These are phyloP conservation scores for Apamea crenata DNA, from an alignment of 2,888 invertebrate genomes.

Conservation along the genomic window DNA sequence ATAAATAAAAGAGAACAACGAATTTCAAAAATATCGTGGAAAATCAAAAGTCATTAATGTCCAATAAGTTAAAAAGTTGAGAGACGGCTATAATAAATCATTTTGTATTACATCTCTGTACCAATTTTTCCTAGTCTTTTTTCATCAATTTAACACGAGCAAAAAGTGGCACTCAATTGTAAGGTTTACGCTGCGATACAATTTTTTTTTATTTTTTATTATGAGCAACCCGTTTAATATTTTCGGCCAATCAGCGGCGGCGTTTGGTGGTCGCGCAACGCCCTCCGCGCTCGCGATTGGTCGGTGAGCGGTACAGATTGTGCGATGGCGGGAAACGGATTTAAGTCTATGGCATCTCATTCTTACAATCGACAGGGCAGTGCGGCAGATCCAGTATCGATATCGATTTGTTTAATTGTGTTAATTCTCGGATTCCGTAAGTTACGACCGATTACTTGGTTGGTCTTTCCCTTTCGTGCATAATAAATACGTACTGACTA, in stretches of 20 bases:
- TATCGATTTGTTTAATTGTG: slow-evolving; percentile 62
- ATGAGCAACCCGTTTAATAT: slow-evolving; percentile 87
- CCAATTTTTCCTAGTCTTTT: slow-evolving; percentile 87
- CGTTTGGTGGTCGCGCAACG: slow-evolving; percentile 79
- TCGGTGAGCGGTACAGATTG: slow-evolving; percentile 83
- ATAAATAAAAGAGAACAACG: slow-evolving; percentile 75
- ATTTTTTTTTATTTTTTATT: slow-evolving; percentile 81
- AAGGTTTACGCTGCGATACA: slow-evolving; percentile 82
- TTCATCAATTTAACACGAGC: slow-evolving; percentile 90
- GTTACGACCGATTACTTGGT: not conserved
- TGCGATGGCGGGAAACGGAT: slow-evolving; percentile 89
- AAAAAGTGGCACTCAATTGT: slow-evolving; percentile 89
- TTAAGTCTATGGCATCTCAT: slow-evolving; percentile 88
- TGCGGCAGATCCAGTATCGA: slow-evolving; percentile 47
- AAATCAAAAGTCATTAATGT: slow-evolving; percentile 90
- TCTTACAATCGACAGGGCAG: slow-evolving; percentile 82
- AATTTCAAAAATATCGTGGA: slow-evolving; percentile 81
- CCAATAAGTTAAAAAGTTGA: slow-evolving; percentile 90
- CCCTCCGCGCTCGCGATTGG: slow-evolving; percentile 85
- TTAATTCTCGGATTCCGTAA: not conserved
- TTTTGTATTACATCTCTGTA: slow-evolving; percentile 88
- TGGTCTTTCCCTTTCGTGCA: not conserved
- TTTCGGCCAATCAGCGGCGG: slow-evolving; percentile 83
- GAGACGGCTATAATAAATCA: slow-evolving; percentile 88
- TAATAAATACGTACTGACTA: not conserved